Evolutionary conservation across 2,888 invertebrate genomes (phyloP), one percentile per base, ranked within the genome.

Genomic region (Pelosia muscerda): DNA sequence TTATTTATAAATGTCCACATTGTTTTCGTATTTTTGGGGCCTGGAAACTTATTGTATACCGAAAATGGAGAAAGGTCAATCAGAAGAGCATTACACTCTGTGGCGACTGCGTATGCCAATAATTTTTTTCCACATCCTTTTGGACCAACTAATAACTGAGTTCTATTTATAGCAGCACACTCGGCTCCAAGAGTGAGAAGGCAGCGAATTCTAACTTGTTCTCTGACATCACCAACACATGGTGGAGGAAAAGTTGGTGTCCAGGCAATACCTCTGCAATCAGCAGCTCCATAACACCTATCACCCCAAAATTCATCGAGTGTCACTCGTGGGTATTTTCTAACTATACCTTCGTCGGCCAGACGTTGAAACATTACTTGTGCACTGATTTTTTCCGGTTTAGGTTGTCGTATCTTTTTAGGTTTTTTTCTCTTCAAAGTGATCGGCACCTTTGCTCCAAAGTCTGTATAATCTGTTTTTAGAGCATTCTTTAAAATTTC

Each of bases 1-100:
- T 96, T 97, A 60, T 95, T 95, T 0, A 98, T 92, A 28, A 96
- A 95, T 72, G 96, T 95, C 71, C 97, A 95, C 78, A 98, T 93
- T 88, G 95, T 96, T 80, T 96, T 96, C 67, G 96, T 90, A 2
- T 96, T 96, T 83, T 96, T 96, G 75, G 96, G 96, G 0, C 96
- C 96, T 1, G 95, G 95, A 86, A 97, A 98, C 89, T 97, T 96
- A 60, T 96, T 95, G 22, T 95, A 96, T 9, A 97, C 92, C 76
- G 96, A 96, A 58, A 95, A 90, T 0, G 97, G 96, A 0, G 97
- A 96, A 19, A 98, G 89, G 82, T 98, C 97, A 84, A 98, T 97
- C 19, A 98, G 88, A 56, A 97, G 96, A 6, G 97, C 96, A 63
- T 96, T 96, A 0, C 97, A 96, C 90, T 97, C 97, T 2, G 96